These are phyloP conservation scores for Falco biarmicus DNA, from an alignment of 2,797 vertebrate species.

Conservation along the genomic window DNA sequence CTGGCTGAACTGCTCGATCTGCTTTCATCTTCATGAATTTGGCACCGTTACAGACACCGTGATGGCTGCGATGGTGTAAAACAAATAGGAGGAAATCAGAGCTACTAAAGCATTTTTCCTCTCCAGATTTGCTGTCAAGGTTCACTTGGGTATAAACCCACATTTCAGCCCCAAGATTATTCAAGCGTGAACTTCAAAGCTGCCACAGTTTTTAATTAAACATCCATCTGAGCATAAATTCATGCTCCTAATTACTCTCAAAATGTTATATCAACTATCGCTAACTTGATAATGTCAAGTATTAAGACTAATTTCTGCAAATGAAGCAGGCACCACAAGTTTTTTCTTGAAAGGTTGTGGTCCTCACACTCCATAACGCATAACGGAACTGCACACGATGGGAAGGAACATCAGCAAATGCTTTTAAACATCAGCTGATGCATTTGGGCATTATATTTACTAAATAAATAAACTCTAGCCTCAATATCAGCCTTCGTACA, in stretches of 20 bases:
- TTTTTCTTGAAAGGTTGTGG: neutral
- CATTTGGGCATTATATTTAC: neutral
- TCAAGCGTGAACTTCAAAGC: slow-evolving; percentile 53
- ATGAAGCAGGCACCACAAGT: neutral
- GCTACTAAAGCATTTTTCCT: neutral
- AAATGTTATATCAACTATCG: slow-evolving; percentile 54
- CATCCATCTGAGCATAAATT: slow-evolving; percentile 55
- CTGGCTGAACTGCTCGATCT: neutral
- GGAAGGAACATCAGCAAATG: neutral
- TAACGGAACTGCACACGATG: neutral
- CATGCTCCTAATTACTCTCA: slow-evolving; percentile 65
- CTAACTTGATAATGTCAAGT: slow-evolving; percentile 39
- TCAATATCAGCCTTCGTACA: neutral
- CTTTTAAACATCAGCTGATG: neutral
- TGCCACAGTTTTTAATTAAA: slow-evolving; percentile 64
- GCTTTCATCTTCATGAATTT: neutral
- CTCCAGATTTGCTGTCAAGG: neutral
- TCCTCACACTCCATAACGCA: neutral
- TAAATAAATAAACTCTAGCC: neutral
- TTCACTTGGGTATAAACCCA: slow-evolving; percentile 37
- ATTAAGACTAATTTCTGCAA: slow-evolving; percentile 27
- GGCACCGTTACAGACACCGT: neutral
- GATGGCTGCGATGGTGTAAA: neutral
- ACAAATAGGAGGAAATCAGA: neutral
- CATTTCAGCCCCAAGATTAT: slow-evolving; percentile 22